Base-by-base conservation (phyloP, 2,888 invertebrate species). In the Pachycephus smyrnensis region DNA sequence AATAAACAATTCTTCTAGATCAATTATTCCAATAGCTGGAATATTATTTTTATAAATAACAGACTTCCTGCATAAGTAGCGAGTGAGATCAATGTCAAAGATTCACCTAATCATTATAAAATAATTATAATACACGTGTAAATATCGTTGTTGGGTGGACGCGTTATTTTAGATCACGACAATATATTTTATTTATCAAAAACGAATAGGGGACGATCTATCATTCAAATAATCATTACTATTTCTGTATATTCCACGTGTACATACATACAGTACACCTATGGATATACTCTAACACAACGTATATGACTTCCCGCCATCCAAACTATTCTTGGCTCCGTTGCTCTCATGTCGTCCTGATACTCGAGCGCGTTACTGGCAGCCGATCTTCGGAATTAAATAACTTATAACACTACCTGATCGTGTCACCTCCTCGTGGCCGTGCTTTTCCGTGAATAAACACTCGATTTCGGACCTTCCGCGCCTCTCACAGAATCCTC, bases 291-390 rank as follows among this genome's bases (percentile, higher is more conserved):
- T 55, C 23, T 23, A 6, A 55, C 33, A n/a, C 9, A 55, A 23
- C 55, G n/a, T n/a, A 55, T 23, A 9, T 9, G 40, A 4, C 2
- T 55, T 55, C 55, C 55, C 55, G 55, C 55, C 55, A 55, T 55
- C 2, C 15, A 9, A 55, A 23, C 55, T 55, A 23, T 55, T 23
- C 55, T 23, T 55, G 0, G 9, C 55, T 55, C 15, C 23, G 23
- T 9, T 9, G 3, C 35, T 15, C 12, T 73, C 69, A 69, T 79
- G 36, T 32, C 12, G 4, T 69, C 79, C 79, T 78, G 31, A 36
- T 78, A 73, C 73, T 55, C 73, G 69, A 75, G 77, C 79, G 77
- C 77, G 77, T 77, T 80, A 73, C 77, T 75, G 79, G 75, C 77
- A 75, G 75, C 75, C 79, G 79, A 77, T 76, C 76, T 73, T 75